Percentiles rank a stretch among this genome's conserved stretches.
Evolutionary conservation across 2,888 invertebrate species (phyloP).

Genomic region (Caenorhabditis plicata): DNA sequence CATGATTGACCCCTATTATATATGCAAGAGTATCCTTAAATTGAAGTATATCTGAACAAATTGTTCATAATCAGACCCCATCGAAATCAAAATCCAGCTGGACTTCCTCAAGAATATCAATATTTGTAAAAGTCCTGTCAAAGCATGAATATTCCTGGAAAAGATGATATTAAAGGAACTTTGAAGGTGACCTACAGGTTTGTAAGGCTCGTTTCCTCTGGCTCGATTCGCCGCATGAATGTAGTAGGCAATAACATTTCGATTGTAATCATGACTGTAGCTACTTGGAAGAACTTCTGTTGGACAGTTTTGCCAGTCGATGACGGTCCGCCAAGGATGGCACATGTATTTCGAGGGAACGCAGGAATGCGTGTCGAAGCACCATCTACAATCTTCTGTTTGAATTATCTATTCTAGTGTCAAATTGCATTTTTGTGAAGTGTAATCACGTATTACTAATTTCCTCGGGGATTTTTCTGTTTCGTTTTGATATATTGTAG

Average conservation of each 20-base stretch:
- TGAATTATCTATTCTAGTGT: too few relatives aligned
- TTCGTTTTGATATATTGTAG: too few relatives aligned
- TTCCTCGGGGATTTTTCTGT: too few relatives aligned
- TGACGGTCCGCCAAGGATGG: conserved; percentile 19
- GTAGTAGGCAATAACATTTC: conserved; percentile 21
- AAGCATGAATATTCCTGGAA: conserved; percentile 2
- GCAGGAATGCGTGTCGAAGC: conserved; percentile 15
- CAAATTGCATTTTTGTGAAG: too few relatives aligned
- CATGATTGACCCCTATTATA: conserved; percentile 23
- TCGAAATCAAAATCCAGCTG: not conserved
- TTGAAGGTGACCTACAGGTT: conserved; percentile 16
- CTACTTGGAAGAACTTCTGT: conserved; percentile 1
- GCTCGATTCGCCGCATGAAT: conserved; percentile 34
- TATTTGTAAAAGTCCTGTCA: not conserved
- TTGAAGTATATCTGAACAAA: too few relatives aligned
- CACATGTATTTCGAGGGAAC: conserved; percentile 32
- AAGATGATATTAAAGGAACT: not conserved
- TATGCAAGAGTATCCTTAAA: conserved; percentile 20
- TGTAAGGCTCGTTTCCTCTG: conserved; percentile 15
- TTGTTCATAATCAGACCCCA: not conserved
- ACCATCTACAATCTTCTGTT: conserved; percentile 40
- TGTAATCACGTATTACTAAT: too few relatives aligned
- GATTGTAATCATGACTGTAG: too few relatives aligned
- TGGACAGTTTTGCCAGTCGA: conserved; percentile 26
- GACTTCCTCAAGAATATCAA: not conserved